Evolutionary conservation across 2,888 invertebrate species (phyloP).

Genomic region (Rutpela maculata): DNA sequence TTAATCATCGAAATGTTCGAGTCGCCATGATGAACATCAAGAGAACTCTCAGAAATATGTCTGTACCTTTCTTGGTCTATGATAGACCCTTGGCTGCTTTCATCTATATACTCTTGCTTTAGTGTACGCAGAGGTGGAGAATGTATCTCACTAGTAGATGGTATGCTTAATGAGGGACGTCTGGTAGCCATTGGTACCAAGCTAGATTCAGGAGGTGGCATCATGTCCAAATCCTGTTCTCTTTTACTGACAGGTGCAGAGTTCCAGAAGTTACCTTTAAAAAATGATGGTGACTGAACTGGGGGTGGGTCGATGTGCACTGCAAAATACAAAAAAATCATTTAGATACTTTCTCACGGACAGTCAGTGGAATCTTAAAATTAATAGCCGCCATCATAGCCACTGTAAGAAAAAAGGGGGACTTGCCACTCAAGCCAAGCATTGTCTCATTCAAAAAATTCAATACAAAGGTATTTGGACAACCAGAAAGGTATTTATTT

Average conservation of each 20-base stretch:
- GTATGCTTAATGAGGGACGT: slow-evolving; percentile 76
- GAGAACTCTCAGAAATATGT: slow-evolving; percentile 72
- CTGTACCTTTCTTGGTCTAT: slow-evolving; percentile 70
- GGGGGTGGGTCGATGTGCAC: slow-evolving; percentile 67
- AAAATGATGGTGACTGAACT: slow-evolving; percentile 57
- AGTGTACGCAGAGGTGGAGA: slow-evolving; percentile 76
- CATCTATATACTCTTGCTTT: slow-evolving; percentile 84
- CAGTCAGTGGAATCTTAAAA: slow-evolving; percentile 59
- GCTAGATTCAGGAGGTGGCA: slow-evolving; percentile 82
- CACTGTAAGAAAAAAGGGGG: slow-evolving; percentile 72
- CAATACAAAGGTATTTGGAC: neutral
- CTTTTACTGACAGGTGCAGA: slow-evolving; percentile 73
- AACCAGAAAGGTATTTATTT: neutral
- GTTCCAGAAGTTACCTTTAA: slow-evolving; percentile 66
- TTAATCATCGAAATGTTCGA: slow-evolving; percentile 73
- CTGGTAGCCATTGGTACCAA: slow-evolving; percentile 79
- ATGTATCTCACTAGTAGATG: slow-evolving; percentile 77
- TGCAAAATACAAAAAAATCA: slow-evolving; percentile 70
- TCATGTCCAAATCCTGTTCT: slow-evolving; percentile 79
- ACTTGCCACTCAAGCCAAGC: slow-evolving; percentile 72
- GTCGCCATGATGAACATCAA: slow-evolving; percentile 73
- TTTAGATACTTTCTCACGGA: slow-evolving; percentile 65
- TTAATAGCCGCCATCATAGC: slow-evolving; percentile 72
- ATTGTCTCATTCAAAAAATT: slow-evolving; percentile 19
- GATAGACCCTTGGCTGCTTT: slow-evolving; percentile 82